These are phyloP conservation scores for Tupaia tana DNA, from an alignment of 2,113 vertebrate species.

Conservation along the genomic window DNA sequence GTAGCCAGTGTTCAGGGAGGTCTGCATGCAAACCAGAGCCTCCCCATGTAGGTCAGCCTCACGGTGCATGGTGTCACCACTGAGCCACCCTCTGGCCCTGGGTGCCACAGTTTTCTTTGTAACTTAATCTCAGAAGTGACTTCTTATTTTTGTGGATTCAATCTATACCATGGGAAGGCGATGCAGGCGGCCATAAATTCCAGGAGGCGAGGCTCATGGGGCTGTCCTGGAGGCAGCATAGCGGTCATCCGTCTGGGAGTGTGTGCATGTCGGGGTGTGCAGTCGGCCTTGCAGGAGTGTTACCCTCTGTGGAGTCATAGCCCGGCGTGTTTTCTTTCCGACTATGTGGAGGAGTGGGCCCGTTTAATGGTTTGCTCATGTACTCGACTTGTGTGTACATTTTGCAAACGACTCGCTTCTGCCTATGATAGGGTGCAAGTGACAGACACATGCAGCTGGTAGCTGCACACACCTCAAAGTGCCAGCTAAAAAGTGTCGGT, in stretches of 20 bases:
- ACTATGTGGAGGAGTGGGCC: background rate
- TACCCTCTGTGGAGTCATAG: background rate
- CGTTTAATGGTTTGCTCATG: background rate
- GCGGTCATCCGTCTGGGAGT: background rate
- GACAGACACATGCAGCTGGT: background rate
- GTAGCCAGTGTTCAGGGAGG: too few species aligned
- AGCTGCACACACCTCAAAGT: background rate
- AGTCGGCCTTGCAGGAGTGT: background rate
- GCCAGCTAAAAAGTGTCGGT: background rate
- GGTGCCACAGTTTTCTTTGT: background rate
- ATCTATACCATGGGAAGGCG: background rate
- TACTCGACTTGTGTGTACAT: background rate
- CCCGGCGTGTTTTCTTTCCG: background rate
- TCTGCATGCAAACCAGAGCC: too few species aligned
- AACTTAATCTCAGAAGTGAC: background rate
- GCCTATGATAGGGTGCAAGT: background rate
- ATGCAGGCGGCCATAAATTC: too few species aligned
- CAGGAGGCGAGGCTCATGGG: fast-evolving
- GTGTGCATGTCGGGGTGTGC: fast-evolving
- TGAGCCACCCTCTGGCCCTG: too few species aligned
- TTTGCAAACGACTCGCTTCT: slow-evolving; percentile 15
- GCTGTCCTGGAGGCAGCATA: background rate
- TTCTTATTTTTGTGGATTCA: background rate
- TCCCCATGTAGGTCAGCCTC: too few species aligned
- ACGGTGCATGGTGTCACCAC: too few species aligned